These are phyloP conservation scores for Trididemnum clinides DNA, from an alignment of 23 tunicate genomes.

Conservation along the genomic window DNA sequence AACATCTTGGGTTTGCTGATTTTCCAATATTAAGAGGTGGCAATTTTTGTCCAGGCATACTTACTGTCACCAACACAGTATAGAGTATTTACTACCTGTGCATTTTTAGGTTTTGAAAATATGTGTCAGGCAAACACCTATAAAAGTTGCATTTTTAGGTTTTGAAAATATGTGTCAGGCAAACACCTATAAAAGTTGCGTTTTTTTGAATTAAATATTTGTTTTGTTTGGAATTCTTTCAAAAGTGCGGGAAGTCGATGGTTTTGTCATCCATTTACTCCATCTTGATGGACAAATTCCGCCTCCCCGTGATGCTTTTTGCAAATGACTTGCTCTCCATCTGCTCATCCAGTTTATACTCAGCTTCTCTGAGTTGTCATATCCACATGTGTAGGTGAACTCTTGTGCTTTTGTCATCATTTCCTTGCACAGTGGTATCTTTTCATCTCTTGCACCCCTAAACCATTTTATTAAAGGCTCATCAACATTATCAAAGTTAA, in stretches of 20 bases:
- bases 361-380: background rate
- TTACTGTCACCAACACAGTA: background rate
- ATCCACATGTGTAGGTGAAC: background rate
- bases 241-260: background rate
- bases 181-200: no score
- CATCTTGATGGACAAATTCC: background rate
- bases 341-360: constrained; percentile 3
- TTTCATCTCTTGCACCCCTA: constrained; percentile 1
- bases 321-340: background rate
- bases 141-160: background rate
- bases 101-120: background rate
- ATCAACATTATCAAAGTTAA: background rate
- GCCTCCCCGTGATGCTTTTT: background rate
- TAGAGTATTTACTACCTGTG: background rate
- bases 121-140: background rate
- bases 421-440: background rate
- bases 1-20: background rate
- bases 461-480: background rate
- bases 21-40: background rate
- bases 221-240: background rate
- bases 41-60: background rate
- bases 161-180: background rate
- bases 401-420: background rate
- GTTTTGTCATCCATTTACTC: background rate
- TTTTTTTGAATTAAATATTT: background rate